Percentiles rank a stretch among this genome's conserved stretches.
Conservation (phyloP, 1,140 invertebrate genomes). For the Zaprionus kolodkinae region DNA sequence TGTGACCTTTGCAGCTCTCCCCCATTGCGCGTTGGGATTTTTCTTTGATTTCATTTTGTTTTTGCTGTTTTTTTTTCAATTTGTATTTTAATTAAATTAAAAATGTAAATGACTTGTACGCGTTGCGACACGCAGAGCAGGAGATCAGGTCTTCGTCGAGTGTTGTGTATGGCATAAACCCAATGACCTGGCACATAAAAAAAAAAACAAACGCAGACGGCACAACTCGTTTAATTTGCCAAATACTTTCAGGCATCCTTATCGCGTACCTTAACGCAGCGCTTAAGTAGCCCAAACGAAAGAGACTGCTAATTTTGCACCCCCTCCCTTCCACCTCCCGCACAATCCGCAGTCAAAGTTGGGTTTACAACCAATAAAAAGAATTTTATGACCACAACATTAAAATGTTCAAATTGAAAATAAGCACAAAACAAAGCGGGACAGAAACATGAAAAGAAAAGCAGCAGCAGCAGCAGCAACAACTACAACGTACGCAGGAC, state of each 20-base stretch:
- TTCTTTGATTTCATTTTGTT: conserved; percentile 38
- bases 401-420: conserved; percentile 83
- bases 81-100: conserved; percentile 68
- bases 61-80: conserved; percentile 30
- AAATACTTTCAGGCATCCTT: conserved; percentile 67
- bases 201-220: conserved; percentile 37
- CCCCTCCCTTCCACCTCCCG: no score
- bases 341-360: conserved; percentile 24
- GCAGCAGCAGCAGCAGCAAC: neutral
- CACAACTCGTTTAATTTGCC: conserved; percentile 62
- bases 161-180: conserved; percentile 37
- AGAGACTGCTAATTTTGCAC: conserved; percentile 71
- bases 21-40: conserved; percentile 24
- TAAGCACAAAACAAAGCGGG: conserved; percentile 74
- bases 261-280: conserved; percentile 71
- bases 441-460: conserved; percentile 68
- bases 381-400: conserved; percentile 82
- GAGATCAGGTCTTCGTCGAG: neutral
- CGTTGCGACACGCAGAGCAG: conserved; percentile 10
- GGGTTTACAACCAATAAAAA: conserved; percentile 80
- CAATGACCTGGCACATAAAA: conserved; percentile 47
- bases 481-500: conserved; percentile 29
- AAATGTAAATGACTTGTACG: conserved; percentile 57
- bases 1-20: conserved; percentile 26
- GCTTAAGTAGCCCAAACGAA: conserved; percentile 65